Evolutionary conservation across 2,797 vertebrate species (phyloP), one percentile per base, ranked within the genome.

Genomic region (Chlorospingus semifuscus): DNA sequence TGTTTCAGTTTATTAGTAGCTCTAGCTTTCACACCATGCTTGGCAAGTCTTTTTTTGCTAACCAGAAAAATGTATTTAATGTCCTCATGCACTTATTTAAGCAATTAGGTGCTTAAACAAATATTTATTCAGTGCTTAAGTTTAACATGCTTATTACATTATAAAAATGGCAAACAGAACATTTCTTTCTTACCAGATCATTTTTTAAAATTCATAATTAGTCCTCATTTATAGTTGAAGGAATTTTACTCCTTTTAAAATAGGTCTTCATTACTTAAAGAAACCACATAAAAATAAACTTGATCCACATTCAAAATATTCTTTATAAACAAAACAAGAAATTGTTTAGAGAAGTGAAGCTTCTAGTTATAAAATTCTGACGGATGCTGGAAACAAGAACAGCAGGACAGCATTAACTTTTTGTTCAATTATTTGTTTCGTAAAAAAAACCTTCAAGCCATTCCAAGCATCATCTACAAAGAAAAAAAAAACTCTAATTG

Each of bases 51-150:
- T 92, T 85, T 92, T 75, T 29, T 39, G 60, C 82, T 93, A 93
- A 92, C 87, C 56, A 96, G 82, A 92, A 96, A 89, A 87, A 90
- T 1, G 0, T 72, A 91, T 88, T 94, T 87, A 94, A 80, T 78
- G 89, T 90, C 91, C 87, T 65, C 55, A 94, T 26, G 42, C 72
- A 86, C 39, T 95, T 92, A 84, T 59, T 96, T 95, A 95, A 94
- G 89, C 65, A 96, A 96, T 96, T 96, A 95, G 87, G 65, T 68
- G 61, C 79, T 96, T 91, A 91, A 90, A 90, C 66, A 96, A 95
- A 93, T 94, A 96, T 94, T 96, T 94, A 94, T 75, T 90, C 76
- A 90, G 83, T 78, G 76, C 87, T 94, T 83, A 90, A 94, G 68
- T 81, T 94, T 90, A 94, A 89, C 94, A 95, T 57, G 65, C 47